A percentile compares a stretch with the other conserved stretches of the same genome.
Evolutionary conservation across 1,140 invertebrate genomes (phyloP).

Genomic region (Papilio polytes): DNA sequence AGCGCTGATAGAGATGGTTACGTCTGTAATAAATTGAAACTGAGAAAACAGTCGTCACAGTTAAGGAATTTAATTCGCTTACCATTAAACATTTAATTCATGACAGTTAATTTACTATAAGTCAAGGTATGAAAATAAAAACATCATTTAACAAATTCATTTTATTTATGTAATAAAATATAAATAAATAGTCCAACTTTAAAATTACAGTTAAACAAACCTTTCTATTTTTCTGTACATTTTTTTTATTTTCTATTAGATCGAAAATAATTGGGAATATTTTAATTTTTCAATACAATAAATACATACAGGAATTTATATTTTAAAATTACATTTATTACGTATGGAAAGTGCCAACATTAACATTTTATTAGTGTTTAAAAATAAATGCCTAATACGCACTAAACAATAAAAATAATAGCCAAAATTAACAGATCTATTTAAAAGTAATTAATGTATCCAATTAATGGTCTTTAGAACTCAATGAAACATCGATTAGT

Average conservation of each 20-base stretch:
- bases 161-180: too few species aligned
- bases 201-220: background rate
- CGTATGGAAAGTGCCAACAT: background rate
- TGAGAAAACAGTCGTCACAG: background rate
- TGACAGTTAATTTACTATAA: too few species aligned
- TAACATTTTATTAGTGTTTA: background rate
- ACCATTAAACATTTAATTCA: too few species aligned
- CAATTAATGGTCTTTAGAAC: too few species aligned
- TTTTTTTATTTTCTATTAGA: background rate
- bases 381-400: constrained; percentile 6
- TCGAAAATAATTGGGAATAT: background rate
- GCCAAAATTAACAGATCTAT: constrained; percentile 1
- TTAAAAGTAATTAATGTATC: too few species aligned
- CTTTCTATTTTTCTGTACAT: background rate
- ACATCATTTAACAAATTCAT: background rate
- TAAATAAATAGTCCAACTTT: constrained; percentile 1
- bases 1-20: background rate
- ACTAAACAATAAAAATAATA: background rate
- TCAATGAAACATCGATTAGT: too few species aligned
- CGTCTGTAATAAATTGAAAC: background rate
- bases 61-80: too few species aligned
- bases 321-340: background rate
- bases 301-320: background rate
- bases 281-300: background rate
- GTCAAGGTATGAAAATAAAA: background rate